Conservation (phyloP, 2,888 invertebrate genomes). For the Metellina segmentata region DNA sequence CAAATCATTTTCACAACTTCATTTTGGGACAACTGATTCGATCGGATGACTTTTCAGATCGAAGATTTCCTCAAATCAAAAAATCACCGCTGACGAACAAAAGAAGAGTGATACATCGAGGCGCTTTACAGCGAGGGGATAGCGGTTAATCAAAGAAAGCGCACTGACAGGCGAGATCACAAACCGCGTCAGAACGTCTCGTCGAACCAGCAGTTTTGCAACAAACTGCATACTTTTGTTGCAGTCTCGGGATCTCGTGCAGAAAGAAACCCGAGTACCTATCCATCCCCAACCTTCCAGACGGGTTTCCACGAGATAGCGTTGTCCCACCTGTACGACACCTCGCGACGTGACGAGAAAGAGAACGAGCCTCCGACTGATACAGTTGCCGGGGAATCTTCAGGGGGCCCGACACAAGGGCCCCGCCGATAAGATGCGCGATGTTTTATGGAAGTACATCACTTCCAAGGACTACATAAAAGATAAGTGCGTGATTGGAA, state of each 20-base stretch:
- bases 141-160: no score
- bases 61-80: no score
- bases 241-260: not conserved
- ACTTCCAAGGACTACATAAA: not conserved
- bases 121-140: no score
- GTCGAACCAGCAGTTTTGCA: not conserved
- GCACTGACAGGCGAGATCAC: not conserved
- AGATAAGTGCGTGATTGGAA: not conserved
- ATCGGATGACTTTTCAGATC: no score
- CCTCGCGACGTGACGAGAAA: not conserved
- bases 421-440: not conserved
- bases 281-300: not conserved
- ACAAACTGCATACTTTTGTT: not conserved
- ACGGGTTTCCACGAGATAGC: not conserved
- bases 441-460: constrained; percentile 4
- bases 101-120: no score
- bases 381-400: no score
- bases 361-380: no score
- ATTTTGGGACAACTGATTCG: no score
- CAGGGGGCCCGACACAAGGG: not conserved
- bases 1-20: no score
- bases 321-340: not conserved
- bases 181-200: not conserved
- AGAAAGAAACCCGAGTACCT: no score
- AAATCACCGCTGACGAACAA: no score